A percentile compares a stretch with the other conserved stretches of the same genome.
Conservation (phyloP, 1,140 invertebrate genomes). For the Cydia fagiglandana region DNA sequence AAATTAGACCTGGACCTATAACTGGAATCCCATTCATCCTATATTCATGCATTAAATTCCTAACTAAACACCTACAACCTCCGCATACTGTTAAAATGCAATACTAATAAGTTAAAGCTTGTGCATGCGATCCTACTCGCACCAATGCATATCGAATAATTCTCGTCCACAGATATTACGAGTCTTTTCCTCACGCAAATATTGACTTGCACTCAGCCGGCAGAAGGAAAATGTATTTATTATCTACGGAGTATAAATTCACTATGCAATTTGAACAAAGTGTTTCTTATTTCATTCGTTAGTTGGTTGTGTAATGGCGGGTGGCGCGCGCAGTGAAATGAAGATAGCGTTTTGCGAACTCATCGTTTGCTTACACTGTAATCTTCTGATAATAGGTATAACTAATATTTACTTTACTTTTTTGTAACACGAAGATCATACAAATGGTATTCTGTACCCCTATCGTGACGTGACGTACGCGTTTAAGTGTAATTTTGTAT, state of each 20-base stretch:
- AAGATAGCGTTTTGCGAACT: not conserved
- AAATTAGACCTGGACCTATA: too few species aligned
- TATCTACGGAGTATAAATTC: constrained; percentile 3
- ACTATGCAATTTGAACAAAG: constrained; percentile 12
- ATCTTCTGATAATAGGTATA: not conserved
- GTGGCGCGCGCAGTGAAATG: not conserved
- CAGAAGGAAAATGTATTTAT: constrained; percentile 17
- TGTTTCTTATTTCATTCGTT: constrained; percentile 17
- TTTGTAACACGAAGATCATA: too few species aligned
- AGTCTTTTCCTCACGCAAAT: constrained; percentile 18
- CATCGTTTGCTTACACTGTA: not conserved
- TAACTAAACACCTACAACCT: too few species aligned
- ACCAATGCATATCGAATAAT: constrained; percentile 14
- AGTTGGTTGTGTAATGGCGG: constrained; percentile 1
- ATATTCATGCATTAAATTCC: too few species aligned
- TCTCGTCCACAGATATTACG: constrained; percentile 20
- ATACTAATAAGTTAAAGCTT: not conserved
- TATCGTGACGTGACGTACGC: too few species aligned
- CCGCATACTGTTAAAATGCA: not conserved
- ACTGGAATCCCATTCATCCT: too few species aligned
- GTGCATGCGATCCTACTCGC: not conserved
- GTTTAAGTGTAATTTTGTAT: too few species aligned
- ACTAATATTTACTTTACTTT: too few species aligned
- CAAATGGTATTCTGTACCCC: too few species aligned
- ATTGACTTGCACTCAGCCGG: constrained; percentile 14